Evolutionary conservation across 2,797 vertebrate species (phyloP).

Genomic region (Coluber constrictor): DNA sequence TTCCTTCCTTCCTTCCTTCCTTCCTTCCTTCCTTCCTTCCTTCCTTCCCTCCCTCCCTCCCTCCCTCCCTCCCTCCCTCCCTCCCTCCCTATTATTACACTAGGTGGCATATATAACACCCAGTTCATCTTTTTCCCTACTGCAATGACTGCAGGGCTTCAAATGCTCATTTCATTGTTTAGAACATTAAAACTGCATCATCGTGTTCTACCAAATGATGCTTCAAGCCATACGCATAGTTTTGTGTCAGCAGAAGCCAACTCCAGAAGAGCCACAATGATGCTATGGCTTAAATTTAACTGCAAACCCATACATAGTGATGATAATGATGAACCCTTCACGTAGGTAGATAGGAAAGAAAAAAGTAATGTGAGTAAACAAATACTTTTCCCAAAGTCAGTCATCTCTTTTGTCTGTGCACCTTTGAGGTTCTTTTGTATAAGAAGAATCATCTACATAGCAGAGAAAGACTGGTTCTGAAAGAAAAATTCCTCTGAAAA

Average conservation of each 20-base stretch:
- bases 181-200: background rate
- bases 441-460: background rate
- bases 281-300: background rate
- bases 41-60: background rate
- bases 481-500: conserved; percentile 6
- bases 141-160: background rate
- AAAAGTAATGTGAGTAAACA: background rate
- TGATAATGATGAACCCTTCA: background rate
- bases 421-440: background rate
- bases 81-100: background rate
- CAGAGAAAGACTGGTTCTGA: background rate
- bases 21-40: background rate
- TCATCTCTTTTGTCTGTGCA: background rate
- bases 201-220: background rate
- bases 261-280: background rate
- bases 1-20: background rate
- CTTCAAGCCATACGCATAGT: background rate
- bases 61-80: no score
- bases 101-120: background rate
- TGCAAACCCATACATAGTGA: background rate
- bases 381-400: background rate
- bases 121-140: background rate
- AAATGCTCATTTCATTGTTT: background rate
- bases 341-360: background rate
- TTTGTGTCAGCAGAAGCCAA: background rate